Percentiles rank a stretch among this genome's conserved stretches.
Evolutionary conservation across 2,888 invertebrate genomes (phyloP).

Genomic region (Corbicula japonica): DNA sequence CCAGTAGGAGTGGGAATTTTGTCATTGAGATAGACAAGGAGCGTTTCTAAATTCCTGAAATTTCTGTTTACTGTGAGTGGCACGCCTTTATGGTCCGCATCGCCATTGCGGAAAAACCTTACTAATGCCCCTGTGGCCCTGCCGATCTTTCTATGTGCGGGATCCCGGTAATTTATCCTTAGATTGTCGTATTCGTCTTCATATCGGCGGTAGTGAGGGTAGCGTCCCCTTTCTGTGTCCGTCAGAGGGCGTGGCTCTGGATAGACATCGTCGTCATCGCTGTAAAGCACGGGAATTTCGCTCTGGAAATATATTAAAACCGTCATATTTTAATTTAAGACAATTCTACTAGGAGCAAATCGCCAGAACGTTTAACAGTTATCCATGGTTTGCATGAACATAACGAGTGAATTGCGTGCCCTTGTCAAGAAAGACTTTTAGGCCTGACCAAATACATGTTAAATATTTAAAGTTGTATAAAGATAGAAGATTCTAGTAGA

Average conservation of each 20-base stretch:
- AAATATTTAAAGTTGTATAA: no score
- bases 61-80: conserved; percentile 93
- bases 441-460: no score
- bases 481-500: no score
- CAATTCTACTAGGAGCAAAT: no score
- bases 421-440: no score
- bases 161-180: conserved; percentile 43
- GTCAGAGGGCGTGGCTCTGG: conserved; percentile 67
- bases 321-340: no score
- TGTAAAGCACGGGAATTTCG: conserved; percentile 66
- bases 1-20: conserved; percentile 95
- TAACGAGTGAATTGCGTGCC: no score
- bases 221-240: conserved; percentile 55
- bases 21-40: conserved; percentile 94
- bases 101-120: conserved; percentile 97
- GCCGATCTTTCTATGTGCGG: conserved; percentile 50
- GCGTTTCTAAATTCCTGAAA: conserved; percentile 93
- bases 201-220: conserved; percentile 53
- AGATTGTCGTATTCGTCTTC: conserved; percentile 53
- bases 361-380: no score
- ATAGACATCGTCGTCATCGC: conserved; percentile 63
- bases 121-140: conserved; percentile 87
- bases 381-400: no score
- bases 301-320: conserved; percentile 74
- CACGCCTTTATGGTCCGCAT: conserved; percentile 95